Percentiles rank a stretch among this genome's conserved stretches.
Evolutionary conservation across 2,797 vertebrate genomes (phyloP).

Genomic region (Selene dorsalis): DNA sequence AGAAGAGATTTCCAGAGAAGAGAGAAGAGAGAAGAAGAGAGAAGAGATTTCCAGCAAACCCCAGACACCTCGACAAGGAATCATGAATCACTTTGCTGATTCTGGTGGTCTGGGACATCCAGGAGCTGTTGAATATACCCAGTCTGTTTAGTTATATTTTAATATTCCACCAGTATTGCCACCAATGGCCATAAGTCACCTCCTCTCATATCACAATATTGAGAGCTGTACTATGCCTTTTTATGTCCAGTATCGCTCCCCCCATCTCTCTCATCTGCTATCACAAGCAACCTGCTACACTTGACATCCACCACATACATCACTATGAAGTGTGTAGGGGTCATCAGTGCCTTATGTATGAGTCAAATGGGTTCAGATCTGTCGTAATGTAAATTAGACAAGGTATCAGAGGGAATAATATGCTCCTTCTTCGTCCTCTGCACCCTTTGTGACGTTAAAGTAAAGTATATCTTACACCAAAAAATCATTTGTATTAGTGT

Average conservation of each 20-base stretch:
- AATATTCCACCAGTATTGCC: neutral
- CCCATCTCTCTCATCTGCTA: neutral
- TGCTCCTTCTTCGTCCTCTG: neutral
- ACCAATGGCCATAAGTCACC: neutral
- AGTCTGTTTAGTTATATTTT: neutral
- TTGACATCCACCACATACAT: conserved; percentile 17
- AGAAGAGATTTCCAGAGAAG: neutral
- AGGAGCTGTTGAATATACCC: neutral
- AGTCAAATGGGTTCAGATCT: conserved; percentile 19
- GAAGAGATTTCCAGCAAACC: neutral
- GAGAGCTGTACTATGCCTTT: neutral
- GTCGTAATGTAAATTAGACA: conserved; percentile 23
- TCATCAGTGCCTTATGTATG: conserved; percentile 35
- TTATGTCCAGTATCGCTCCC: neutral
- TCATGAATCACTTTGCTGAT: neutral
- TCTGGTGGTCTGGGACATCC: neutral
- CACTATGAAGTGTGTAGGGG: conserved; percentile 8
- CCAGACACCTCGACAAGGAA: neutral
- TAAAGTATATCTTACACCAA: neutral
- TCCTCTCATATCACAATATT: neutral
- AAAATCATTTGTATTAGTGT: neutral
- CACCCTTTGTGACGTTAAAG: neutral
- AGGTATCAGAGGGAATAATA: conserved; percentile 27
- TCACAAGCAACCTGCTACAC: conserved; percentile 28
- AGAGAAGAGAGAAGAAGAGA: too few species aligned